Evolutionary conservation across 2,888 invertebrate genomes (phyloP), one percentile per base, ranked within the genome.

Genomic region (Caenorhabditis becei): DNA sequence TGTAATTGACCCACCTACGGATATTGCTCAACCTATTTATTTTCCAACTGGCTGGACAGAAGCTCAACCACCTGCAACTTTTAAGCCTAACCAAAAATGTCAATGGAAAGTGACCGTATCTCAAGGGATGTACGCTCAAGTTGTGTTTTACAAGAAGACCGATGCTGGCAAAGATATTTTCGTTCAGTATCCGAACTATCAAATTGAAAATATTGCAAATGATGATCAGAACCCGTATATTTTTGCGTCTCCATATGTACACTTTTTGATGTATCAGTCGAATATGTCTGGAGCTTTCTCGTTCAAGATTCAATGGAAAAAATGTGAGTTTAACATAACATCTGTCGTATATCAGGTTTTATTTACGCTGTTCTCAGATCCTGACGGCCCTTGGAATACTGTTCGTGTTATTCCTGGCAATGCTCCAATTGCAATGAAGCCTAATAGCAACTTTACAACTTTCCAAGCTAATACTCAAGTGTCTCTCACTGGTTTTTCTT

Each of bases 381-480:
- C 49, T 7, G 20, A 20, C 8, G 49, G 20, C 2, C 20, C 5
- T 20, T 2, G 16, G 4, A 49, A 20, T 5, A 49, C 49, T 7
- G 23, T 18, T 16, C 4, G 23, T 1, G 7, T 49, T 2, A 18
- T 20, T 10, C 3, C 49, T 18, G 49, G 49, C 3, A 16, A 18
- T 49, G 49, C 49, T 49, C 49, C 49, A 20, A 23, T 49, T 23
- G 49, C 49, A 20, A 20, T 49, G 20, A 49, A 23, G 4, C 49
- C 49, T 4, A 49, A 23, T 11, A 20, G 20, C 7, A 20, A 49
- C 20, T 49, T 14, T 11, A 18, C 23, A 23, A 49, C 49, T 2
- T 49, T 49, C 20, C 49, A 49, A 49, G 49, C 49, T 7, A 20
- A 49, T 23, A 49, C 18, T n/a, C 49, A 23, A 20, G 49, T 49